Base-by-base conservation (phyloP, 2,113 vertebrate genomes). In the Theropithecus gelada region DNA sequence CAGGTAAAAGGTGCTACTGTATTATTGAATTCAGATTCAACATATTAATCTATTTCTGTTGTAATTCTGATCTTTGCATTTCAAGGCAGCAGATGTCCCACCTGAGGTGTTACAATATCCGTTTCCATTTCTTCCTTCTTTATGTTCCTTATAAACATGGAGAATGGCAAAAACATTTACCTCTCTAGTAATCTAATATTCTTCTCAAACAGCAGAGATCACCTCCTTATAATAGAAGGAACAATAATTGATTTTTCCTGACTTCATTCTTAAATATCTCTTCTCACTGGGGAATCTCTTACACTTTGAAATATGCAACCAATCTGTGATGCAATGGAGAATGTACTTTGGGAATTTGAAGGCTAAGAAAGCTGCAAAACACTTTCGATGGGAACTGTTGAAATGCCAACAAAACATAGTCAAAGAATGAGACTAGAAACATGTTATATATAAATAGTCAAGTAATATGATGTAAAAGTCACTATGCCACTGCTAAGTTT, bases 281-380 rank as follows among this genome's bases (percentile, higher is more conserved):
- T 95, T 95, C 27, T 92, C 43, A 40, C 16, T 59, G 13, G 75
- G 25, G 45, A 40, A 10, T 22, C 32, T 80, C 23, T 84, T 87
- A 83, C 3, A 84, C 66, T 78, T 55, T 85, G 35, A 94, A 50
- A 79, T 35, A 45, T 8, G 4, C 17, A 66, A 45, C 78, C 57
- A 96, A 94, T 95, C 91, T 96, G 8, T 97, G 72, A 91, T 43
- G 50, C 43, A 82, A 95, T 40, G 16, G 57, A 61, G 10, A 92
- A 87, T 84, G 32, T 73, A n/a, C 90, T 76, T 90, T 95, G 96
- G 96, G 93, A 96, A 97, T 98, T 79, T 90, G 6, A 91, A 95
- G 48, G 40, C 57, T 95, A 96, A 78, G 40, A 81, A 93, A 38
- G 9, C 45, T 86, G 4, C 35, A 64, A 75, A 93, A 88, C 50